Evolutionary conservation across 35 echinoderm and acorn worm genomes (phyloP), one percentile per base, ranked within the genome.

Genomic region (Strongylocentrotus purpuratus): DNA sequence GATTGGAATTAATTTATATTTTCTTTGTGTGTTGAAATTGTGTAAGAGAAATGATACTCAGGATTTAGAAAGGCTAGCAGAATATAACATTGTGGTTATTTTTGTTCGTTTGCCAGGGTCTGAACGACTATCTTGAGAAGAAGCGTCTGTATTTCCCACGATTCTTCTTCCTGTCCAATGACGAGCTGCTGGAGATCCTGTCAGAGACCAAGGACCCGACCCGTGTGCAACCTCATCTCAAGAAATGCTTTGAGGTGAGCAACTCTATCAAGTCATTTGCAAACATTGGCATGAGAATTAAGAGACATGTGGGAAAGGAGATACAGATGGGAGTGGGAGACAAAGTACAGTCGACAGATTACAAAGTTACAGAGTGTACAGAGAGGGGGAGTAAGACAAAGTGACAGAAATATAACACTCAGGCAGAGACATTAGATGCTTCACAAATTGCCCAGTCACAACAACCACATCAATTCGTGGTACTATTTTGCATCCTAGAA

Each of bases 71-170:
- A 78, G 22, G 0, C 15, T n/a, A 28, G 65, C 20, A 22, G 5
- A 22, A 78, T 46, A 25, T 46, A 65, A 59, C 31, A 31, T 86
- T 52, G 32, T 95, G 14, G 28, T 46, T n/a, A 22, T 46, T 89
- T 95, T 50, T 86, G 33, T 94, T 33, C 25, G 32, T 46, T 88
- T 94, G 52, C 25, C 95, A 99, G 98, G 98, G 98, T 94, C 95
- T 99, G 41, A 99, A 99, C 61, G 98, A 99, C 92, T 99, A 99
- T 94, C 92, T 99, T 96, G 98, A 99, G 96, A 99, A 99, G 98
- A 99, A 99, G 93, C 98, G 98, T 95, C 97, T 99, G 8, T 99
- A 99, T 96, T 99, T 99, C 91, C 97, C 98, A 17, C 95, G 98
- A 31, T 99, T 99, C 95, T 99, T 99, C 98, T 99, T 99, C 96